A percentile compares a stretch with the other conserved stretches of the same genome.
Conservation (phyloP, 2,888 invertebrate genomes). For the Cepaea hortensis region DNA sequence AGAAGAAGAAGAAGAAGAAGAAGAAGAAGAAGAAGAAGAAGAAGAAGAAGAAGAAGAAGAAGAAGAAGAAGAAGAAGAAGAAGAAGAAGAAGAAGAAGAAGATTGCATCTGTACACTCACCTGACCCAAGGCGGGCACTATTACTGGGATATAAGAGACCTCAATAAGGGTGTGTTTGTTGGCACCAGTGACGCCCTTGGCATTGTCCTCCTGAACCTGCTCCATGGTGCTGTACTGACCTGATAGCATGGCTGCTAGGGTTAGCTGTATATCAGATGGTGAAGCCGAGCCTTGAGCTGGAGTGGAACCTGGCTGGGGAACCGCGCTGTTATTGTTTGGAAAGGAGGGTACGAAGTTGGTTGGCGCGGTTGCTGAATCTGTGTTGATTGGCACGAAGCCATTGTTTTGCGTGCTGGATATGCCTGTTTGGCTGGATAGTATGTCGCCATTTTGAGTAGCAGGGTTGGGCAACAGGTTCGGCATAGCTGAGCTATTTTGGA, state of each 20-base stretch:
- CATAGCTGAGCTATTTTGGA: no score
- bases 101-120: background rate
- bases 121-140: background rate
- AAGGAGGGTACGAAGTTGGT: background rate
- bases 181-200: conserved; percentile 20
- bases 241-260: background rate
- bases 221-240: conserved; percentile 27
- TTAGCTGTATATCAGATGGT: background rate
- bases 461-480: no score
- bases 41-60: no score
- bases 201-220: conserved; percentile 23
- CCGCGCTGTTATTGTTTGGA: background rate
- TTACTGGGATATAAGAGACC: background rate
- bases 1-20: background rate
- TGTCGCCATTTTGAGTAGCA: no score
- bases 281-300: background rate
- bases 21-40: no score
- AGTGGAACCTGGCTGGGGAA: background rate
- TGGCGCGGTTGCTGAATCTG: background rate
- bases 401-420: no score
- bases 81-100: background rate
- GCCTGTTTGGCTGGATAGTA: no score
- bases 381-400: no score
- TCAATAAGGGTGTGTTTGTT: conserved; percentile 11
- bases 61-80: background rate